Base-by-base conservation (phyloP, 2,113 vertebrate genomes). In the Cricetomys ansorgei region DNA sequence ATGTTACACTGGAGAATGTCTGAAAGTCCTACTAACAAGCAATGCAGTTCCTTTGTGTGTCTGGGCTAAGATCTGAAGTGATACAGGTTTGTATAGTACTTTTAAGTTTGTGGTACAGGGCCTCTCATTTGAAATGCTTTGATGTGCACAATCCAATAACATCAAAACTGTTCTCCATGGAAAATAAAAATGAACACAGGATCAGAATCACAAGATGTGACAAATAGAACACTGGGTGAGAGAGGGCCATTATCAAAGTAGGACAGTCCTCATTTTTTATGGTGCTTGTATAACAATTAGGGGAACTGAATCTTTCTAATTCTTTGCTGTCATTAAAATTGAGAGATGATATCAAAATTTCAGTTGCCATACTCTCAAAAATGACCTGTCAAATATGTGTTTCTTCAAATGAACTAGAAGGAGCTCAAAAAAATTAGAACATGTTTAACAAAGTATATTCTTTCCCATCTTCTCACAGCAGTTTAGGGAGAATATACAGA, bases 231-330 rank as follows among this genome's bases (percentile, higher is more conserved):
- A 23, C 23, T 40, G 53, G 3, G 1, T 83, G 1, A 15, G 37
- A 15, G n/a, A 11, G 70, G n/a, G 79, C 4, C 17, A 40, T 27
- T 59, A n/a, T n/a, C n/a, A n/a, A n/a, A n/a, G n/a, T n/a, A 40
- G 7, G 23, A 29, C 5, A 67, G 37, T 17, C 43, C 17, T 21
- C 23, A 77, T 62, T 90, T n/a, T 87, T 37, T 55, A 59, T 77
- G 45, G 62, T 2, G 21, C 7, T 13, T 48, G 7, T 5, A 34
- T 34, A 15, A 50, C n/a, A 40, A 15, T 13, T 0, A 0, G 31
- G 86, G 23, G 37, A 76, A 0, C 3, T 3, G 83, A 27, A 40
- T 2, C 7, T 34, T 62, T 91, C 43, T 92, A 72, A 55, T 84
- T 84, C 53, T 85, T 88, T 7, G 1, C 21, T n/a, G 73, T 75